Base-by-base conservation (phyloP, 2,888 invertebrate genomes). In the Morpho deidamia region DNA sequence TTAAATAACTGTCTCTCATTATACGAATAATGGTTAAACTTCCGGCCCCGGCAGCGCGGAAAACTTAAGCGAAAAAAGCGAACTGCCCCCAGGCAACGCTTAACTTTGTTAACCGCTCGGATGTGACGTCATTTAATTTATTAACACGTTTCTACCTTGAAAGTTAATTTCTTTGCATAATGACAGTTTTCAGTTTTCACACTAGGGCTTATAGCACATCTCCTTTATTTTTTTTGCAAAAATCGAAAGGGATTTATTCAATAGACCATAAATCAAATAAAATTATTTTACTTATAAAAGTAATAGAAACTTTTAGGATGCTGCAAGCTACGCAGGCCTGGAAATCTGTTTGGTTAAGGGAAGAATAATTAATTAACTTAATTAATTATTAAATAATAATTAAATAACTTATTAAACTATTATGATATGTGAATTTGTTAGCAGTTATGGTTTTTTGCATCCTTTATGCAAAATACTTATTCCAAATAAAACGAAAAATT, bases 71-170 rank as follows among this genome's bases (percentile, higher is more conserved):
- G 83, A 86, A 86, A 86, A 86, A 84, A 78, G 80, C 86, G 84
- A 86, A 86, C 83, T 86, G 89, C 88, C 87, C 78, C 77, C 71
- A 79, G 81, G 78, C 71, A 68, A 73, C 74, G 72, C 77, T 76
- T 74, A 82, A 83, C 82, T 85, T 83, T 77, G 79, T 78, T 79
- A 81, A 83, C 77, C 76, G 72, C 79, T 76, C 71, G 70, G 78
- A 84, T 84, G 84, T 86, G 82, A 87, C 86, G 83, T 86, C 86
- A 88, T 83, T 84, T 87, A 89, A 89, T 90, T 90, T 90, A 90
- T 90, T 88, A 88, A 88, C 85, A 87, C 86, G 75, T 83, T 77
- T 74, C 79, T 78, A 72, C 73, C 76, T 72, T 68, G 65, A 71
- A 65, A 70, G 73, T 74, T 71, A 74, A 76, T 78, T 78, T 69